Percentiles rank a stretch among this genome's conserved stretches.
These are phyloP conservation scores for Patella ulyssiponensis DNA, from an alignment of 2,888 invertebrate species.

Conservation along the genomic window DNA sequence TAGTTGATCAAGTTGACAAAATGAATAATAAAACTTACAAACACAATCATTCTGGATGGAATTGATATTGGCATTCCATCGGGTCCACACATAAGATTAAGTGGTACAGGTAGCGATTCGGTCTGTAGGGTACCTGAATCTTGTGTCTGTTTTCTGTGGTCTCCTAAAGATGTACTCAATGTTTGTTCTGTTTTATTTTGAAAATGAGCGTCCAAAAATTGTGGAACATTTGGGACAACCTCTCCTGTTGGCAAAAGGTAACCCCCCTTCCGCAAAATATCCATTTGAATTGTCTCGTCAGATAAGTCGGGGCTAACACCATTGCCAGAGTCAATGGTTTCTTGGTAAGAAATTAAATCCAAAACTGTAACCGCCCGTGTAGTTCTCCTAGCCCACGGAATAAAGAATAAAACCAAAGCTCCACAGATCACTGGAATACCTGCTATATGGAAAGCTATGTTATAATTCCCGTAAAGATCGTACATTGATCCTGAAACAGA, in stretches of 20 bases:
- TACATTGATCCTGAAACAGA: slow-evolving; percentile 54
- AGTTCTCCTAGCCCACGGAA: slow-evolving; percentile 64
- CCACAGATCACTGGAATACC: slow-evolving; percentile 57
- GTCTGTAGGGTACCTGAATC: neutral
- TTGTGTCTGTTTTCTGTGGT: neutral
- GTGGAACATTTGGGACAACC: neutral
- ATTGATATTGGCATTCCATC: neutral
- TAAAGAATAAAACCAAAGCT: slow-evolving; percentile 54
- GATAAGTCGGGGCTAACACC: neutral
- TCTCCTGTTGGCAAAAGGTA: neutral
- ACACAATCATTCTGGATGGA: neutral
- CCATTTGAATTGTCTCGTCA: slow-evolving; percentile 15
- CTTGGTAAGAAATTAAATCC: neutral
- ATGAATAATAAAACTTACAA: no score
- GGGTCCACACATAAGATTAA: neutral
- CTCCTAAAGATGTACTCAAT: neutral
- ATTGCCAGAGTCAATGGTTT: neutral
- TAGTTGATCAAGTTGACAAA: no score
- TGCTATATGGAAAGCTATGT: slow-evolving; percentile 61
- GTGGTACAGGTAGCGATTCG: neutral
- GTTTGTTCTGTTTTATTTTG: neutral
- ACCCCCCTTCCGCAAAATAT: neutral
- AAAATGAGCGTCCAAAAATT: neutral
- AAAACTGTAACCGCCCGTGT: neutral
- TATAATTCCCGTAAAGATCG: slow-evolving; percentile 57